Percentiles rank a stretch among this genome's conserved stretches.
These are phyloP conservation scores for Phymanthus crucifer DNA, from an alignment of 92 coral and sea anemone species.

Conservation along the genomic window DNA sequence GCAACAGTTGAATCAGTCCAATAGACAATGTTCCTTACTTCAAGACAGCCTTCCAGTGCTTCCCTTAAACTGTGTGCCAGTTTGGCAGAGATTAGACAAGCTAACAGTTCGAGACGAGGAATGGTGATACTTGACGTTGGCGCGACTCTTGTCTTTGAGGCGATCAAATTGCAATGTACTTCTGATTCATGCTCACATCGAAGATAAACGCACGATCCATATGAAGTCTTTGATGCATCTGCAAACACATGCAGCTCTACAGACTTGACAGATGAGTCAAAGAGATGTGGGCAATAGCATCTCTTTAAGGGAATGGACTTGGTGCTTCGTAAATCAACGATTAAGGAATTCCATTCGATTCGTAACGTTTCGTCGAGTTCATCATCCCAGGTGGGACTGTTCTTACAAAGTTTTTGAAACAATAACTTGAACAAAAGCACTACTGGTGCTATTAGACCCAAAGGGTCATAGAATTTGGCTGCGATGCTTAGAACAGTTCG, in stretches of 20 bases:
- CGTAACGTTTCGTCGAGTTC: constrained; percentile 5
- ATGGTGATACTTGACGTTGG: constrained; percentile 28
- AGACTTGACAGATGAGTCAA: not conserved
- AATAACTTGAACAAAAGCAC: not conserved
- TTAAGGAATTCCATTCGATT: constrained; percentile 28
- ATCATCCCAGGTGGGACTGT: constrained; percentile 23
- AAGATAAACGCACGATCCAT: constrained; percentile 33
- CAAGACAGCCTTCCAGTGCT: constrained; percentile 18
- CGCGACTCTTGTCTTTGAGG: constrained; percentile 42
- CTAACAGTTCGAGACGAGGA: constrained; percentile 42
- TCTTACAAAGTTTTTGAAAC: constrained; percentile 26
- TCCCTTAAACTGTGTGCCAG: constrained; percentile 15
- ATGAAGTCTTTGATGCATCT: constrained; percentile 31
- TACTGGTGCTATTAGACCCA: constrained; percentile 6
- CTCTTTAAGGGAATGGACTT: constrained; percentile 19
- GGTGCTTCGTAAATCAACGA: constrained; percentile 14
- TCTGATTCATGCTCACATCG: not conserved
- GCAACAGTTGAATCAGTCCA: constrained; percentile 45
- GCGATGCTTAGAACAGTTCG: constrained; percentile 15
- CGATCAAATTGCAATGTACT: not conserved
- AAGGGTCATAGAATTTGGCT: constrained; percentile 31
- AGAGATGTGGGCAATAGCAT: constrained; percentile 21
- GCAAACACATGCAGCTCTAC: constrained; percentile 5
- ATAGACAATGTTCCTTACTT: not conserved
- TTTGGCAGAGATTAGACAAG: constrained; percentile 38